Evolutionary conservation across 2,797 vertebrate genomes (phyloP).

Genomic region (Lepilemur septentrionalis): DNA sequence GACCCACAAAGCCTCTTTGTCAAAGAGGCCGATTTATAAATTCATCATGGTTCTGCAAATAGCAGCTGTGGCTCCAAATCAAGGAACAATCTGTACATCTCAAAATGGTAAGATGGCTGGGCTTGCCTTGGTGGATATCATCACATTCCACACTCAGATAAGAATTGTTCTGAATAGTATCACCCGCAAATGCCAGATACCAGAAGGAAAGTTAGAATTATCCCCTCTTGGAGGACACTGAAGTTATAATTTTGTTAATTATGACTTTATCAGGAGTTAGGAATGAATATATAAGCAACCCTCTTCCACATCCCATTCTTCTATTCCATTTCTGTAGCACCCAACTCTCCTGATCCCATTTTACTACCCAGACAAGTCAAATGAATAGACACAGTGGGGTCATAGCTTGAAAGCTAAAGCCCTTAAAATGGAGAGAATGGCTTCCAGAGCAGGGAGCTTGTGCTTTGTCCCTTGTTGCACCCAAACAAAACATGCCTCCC

Average conservation of each 20-base stretch:
- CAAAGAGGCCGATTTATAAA: not conserved
- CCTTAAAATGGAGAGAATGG: not conserved
- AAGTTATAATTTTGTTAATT: not conserved
- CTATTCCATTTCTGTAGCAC: not conserved
- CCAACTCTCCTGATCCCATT: not conserved
- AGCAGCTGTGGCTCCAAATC: not conserved
- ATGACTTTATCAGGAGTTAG: not conserved
- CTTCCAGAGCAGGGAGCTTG: not conserved
- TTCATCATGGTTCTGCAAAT: not conserved
- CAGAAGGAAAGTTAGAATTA: not conserved
- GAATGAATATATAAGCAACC: not conserved
- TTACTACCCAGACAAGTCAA: not conserved
- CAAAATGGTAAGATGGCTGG: not conserved
- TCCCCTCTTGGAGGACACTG: not conserved
- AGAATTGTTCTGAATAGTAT: not conserved
- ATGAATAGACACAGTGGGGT: not conserved
- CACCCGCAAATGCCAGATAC: not conserved
- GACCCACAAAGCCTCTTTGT: not conserved
- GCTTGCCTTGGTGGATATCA: not conserved
- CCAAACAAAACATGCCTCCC: not conserved
- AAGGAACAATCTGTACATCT: not conserved
- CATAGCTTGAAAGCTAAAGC: not conserved
- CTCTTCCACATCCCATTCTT: not conserved
- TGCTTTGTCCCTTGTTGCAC: not conserved
- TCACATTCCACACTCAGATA: not conserved